Evolutionary conservation across 2,888 invertebrate species (phyloP), one percentile per base, ranked within the genome.

Genomic region (Tuberolachnus salignus): DNA sequence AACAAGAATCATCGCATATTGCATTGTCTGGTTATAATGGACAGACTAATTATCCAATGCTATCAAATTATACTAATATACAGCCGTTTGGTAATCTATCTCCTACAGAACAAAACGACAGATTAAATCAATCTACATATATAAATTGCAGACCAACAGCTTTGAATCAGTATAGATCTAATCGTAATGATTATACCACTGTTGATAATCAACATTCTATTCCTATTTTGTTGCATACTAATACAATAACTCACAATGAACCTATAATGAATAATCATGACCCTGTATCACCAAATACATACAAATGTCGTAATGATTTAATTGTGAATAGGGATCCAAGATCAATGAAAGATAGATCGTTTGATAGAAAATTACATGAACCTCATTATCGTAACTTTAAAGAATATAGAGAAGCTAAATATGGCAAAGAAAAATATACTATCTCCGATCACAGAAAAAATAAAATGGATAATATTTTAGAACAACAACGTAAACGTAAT

Each of bases 341-440:
- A 26, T 49, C 19, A 55, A 23, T 21, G 16, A 78, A 64, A 34
- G 19, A n/a, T n/a, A n/a, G n/a, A n/a, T n/a, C n/a, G n/a, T n/a
- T 0, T 34, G 4, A 23, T 21, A 3, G 23, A 42, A 23, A 16
- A 21, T 1, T 16, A n/a, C 10, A 4, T 49, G 14, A 26, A 26
- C 19, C 46, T n/a, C 6, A 10, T 9, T 57, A 8, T 46, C 66
- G 19, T 34, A 78, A 8, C 51, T 78, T 49, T n/a, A 78, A 51
- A 59, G 51, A 78, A 42, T 42, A 51, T 57, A 78, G 69, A 61
- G 67, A 61, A 69, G 69, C 69, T 0, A 69, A 69, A 13, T 55
- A 66, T 42, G 42, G 21, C 2, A 78, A 42, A 42, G 59, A 59
- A 46, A 26, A 55, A 59, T 46, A 61, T 44, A 26, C 49, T 16